These are phyloP conservation scores for Cyclophora albipunctata DNA, from an alignment of 2,888 invertebrate genomes.

Conservation along the genomic window DNA sequence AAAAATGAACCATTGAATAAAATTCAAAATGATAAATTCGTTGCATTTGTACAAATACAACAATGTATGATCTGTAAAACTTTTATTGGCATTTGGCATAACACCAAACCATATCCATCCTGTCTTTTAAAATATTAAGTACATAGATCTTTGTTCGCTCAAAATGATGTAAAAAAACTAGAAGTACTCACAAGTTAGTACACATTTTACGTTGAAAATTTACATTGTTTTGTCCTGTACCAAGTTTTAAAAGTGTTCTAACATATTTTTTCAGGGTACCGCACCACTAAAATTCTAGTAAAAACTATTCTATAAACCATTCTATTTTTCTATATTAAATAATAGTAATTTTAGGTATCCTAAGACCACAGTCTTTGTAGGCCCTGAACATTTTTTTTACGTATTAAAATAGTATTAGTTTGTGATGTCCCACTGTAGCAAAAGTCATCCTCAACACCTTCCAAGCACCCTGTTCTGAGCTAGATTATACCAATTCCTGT, in stretches of 20 bases:
- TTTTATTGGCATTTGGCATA: slow-evolving; percentile 25
- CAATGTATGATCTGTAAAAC: slow-evolving; percentile 10
- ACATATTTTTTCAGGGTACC: slow-evolving; percentile 7
- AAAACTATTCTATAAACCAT: too few relatives aligned
- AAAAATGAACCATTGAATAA: neutral
- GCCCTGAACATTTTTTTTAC: too few relatives aligned
- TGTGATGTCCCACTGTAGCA: too few relatives aligned
- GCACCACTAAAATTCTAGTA: too few relatives aligned
- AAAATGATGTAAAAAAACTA: slow-evolving; percentile 34
- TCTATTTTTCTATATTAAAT: too few relatives aligned
- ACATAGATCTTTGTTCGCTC: slow-evolving; percentile 16
- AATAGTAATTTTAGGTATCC: too few relatives aligned
- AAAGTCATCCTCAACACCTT: too few relatives aligned
- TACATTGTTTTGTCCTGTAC: slow-evolving; percentile 29
- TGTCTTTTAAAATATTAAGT: slow-evolving; percentile 11
- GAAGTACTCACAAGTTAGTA: slow-evolving; percentile 30
- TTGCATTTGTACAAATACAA: slow-evolving; percentile 11
- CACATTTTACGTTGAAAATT: slow-evolving; percentile 33
- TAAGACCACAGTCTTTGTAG: too few relatives aligned
- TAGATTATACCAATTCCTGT: too few relatives aligned
- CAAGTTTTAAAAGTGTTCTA: slow-evolving; percentile 16
- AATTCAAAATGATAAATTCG: neutral
- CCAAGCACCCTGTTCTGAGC: too few relatives aligned
- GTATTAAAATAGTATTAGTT: too few relatives aligned
- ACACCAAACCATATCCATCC: slow-evolving; percentile 22